phyloP scores from a whole-genome alignment of 1,140 invertebrate genomes.

The Polypedilum pembai region DNA sequence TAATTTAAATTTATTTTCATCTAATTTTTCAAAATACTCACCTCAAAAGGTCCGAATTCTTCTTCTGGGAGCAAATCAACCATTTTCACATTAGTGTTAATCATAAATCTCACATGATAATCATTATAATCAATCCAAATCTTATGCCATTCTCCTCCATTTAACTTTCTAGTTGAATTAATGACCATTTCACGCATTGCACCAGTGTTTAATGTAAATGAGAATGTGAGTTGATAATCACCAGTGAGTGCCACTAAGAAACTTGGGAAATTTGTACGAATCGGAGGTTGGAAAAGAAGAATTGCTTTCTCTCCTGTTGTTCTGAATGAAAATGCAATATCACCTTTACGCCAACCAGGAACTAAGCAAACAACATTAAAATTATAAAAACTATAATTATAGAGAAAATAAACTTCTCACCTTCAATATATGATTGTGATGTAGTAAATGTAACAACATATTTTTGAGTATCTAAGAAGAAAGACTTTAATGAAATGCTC shows the following conservation, averaged over 20 bases:
- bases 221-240: conserved; percentile 79
- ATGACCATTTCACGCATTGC: conserved; percentile 69
- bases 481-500: conserved; percentile 27
- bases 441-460: conserved; percentile 91
- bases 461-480: conserved; percentile 70
- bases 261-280: conserved; percentile 77
- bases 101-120: conserved; percentile 88
- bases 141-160: conserved; percentile 90
- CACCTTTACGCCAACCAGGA: conserved; percentile 82
- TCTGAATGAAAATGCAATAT: conserved; percentile 85
- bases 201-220: conserved; percentile 80
- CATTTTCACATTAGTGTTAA: conserved; percentile 83
- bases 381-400: too few species aligned
- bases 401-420: too few species aligned
- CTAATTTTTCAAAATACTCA: background rate
- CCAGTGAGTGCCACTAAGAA: conserved; percentile 82
- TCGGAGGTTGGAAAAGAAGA: conserved; percentile 81
- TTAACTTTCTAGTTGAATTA: conserved; percentile 69
- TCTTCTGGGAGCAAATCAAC: conserved; percentile 74
- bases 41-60: conserved; percentile 81
- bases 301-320: conserved; percentile 85
- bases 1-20: background rate
- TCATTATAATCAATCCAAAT: conserved; percentile 90
- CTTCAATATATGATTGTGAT: conserved; percentile 79
- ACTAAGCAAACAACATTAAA: conserved; percentile 47